A percentile compares a stretch with the other conserved stretches of the same genome.
phyloP scores from a whole-genome alignment of 2,888 invertebrate genomes.

The Drosophila helvetica region DNA sequence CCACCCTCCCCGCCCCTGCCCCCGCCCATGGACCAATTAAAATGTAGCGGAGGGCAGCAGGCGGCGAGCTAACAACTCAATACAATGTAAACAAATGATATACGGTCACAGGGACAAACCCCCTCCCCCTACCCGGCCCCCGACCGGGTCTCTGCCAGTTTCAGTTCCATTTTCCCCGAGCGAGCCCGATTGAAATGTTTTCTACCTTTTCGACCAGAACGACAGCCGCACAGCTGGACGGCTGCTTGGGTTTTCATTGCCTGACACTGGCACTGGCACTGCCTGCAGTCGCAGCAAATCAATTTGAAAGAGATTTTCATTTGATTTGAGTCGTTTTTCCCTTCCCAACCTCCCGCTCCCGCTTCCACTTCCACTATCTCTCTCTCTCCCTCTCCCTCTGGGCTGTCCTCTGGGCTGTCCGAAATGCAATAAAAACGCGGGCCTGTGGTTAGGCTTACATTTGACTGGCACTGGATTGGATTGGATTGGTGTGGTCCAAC shows the following conservation, averaged over 20 bases:
- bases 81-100: constrained; percentile 79
- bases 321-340: constrained; percentile 59
- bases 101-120: constrained; percentile 74
- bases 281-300: constrained; percentile 61
- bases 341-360: background rate
- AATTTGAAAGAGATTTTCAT: constrained; percentile 73
- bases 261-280: constrained; percentile 22
- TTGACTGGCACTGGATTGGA: constrained; percentile 22
- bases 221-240: constrained; percentile 68
- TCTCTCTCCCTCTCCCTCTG: background rate
- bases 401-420: constrained; percentile 15
- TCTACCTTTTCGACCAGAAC: constrained; percentile 54
- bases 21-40: constrained; percentile 59
- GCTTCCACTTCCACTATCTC: background rate
- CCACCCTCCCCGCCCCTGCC: constrained; percentile 18
- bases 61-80: constrained; percentile 74
- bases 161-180: constrained; percentile 23
- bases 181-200: constrained; percentile 66
- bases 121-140: too few species aligned
- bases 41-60: constrained; percentile 55
- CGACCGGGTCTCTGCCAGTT: constrained; percentile 10
- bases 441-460: constrained; percentile 46
- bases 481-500: constrained; percentile 58
- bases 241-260: constrained; percentile 35
- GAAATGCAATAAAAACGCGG: constrained; percentile 53